phyloP scores from a whole-genome alignment of 1,140 invertebrate species.

The Temnothorax longispinosus region DNA sequence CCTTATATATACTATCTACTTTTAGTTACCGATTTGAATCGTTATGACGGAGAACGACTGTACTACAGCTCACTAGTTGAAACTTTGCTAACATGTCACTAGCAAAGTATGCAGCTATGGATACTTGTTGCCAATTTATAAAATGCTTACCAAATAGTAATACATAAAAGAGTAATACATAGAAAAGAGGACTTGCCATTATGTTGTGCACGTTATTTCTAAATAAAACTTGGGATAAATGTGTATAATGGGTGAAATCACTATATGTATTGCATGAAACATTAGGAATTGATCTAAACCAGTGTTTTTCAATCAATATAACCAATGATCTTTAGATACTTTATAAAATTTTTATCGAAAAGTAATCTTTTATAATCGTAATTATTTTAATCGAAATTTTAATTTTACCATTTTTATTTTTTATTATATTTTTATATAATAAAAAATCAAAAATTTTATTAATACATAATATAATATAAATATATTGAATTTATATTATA shows the following conservation, averaged over 20 bases:
- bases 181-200: constrained; percentile 42
- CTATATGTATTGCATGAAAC: constrained; percentile 2
- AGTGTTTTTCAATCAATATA: neutral
- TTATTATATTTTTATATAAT: too few species aligned
- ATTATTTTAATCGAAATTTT: constrained; percentile 16
- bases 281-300: neutral
- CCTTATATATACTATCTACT: constrained; percentile 78
- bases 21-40: constrained; percentile 83
- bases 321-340: constrained; percentile 12
- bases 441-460: too few species aligned
- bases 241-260: neutral
- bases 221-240: constrained; percentile 44
- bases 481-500: neutral
- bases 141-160: constrained; percentile 61
- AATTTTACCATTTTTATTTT: neutral
- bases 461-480: too few species aligned
- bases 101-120: constrained; percentile 66
- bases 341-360: neutral
- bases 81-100: constrained; percentile 66
- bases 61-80: constrained; percentile 71
- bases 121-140: constrained; percentile 79
- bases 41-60: constrained; percentile 79
- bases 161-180: constrained; percentile 36
- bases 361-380: neutral
- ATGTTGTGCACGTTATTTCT: constrained; percentile 45